Evolutionary conservation across 2,113 vertebrate genomes (phyloP), one percentile per base, ranked within the genome.

Genomic region (Eurypyga helias): DNA sequence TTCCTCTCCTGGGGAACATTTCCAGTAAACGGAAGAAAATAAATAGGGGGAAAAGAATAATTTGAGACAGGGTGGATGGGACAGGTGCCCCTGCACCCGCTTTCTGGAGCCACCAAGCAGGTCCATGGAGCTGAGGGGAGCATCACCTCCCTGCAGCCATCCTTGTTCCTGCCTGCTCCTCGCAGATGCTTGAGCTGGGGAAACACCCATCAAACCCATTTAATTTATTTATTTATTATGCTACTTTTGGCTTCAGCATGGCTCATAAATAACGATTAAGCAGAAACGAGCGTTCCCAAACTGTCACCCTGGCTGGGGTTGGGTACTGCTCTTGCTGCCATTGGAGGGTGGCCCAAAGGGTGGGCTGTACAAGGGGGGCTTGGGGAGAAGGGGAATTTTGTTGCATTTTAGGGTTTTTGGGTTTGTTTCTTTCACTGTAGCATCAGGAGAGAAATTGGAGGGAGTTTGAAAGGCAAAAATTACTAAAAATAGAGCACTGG

Each of bases 161-260:
- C n/a, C 54, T 45, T 10, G 54, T 46, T 83, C 51, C n/a, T 54
- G 58, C 62, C 45, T 70, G 70, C 58, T 80, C 33, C 67, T n/a
- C 0, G 1, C 23, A 10, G 67, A 23, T 8, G 1, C 1, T 17
- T 5, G 6, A 3, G 55, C 55, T 1, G 3, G 71, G n/a, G 34
- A 81, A 58, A 43, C 0, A 1, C 57, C 76, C 5, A 2, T 55
- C 70, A 64, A 62, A 34, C 2, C 17, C 3, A 2, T 26, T 51
- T 48, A 28, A 4, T 79, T 69, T 49, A 10, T 49, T 43, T 55
- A 49, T 57, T 83, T 55, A 20, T 77, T 67, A 6, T 29, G 48
- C 60, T 95, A 46, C 48, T 60, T 91, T 76, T 67, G 75, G 65
- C 85, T 71, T 71, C 33, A 7, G 20, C 9, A 0, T 1, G 13